Evolutionary conservation across 1,140 invertebrate species (phyloP).

Genomic region (Cotesia vestalis): DNA sequence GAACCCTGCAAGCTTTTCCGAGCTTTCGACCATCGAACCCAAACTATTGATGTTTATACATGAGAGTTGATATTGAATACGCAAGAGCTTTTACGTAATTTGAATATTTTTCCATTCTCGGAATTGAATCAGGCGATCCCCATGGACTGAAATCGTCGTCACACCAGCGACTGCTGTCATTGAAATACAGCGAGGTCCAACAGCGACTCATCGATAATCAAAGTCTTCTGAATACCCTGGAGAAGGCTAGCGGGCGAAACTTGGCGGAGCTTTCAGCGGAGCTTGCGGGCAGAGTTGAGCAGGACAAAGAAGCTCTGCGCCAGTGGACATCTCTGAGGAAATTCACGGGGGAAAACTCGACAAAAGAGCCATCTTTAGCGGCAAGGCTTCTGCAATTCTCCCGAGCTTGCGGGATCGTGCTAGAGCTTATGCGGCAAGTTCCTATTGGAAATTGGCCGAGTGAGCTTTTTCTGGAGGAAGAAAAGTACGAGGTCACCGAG

Average conservation of each 20-base stretch:
- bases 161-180: conserved; percentile 86
- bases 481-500: conserved; percentile 40
- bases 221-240: conserved; percentile 84
- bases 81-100: neutral
- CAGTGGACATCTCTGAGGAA: conserved; percentile 75
- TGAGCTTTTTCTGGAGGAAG: conserved; percentile 32
- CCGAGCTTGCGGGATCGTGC: conserved; percentile 79
- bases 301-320: conserved; percentile 76
- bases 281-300: conserved; percentile 73
- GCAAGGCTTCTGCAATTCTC: conserved; percentile 83
- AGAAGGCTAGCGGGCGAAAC: conserved; percentile 68
- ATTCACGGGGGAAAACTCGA: conserved; percentile 50
- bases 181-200: conserved; percentile 83
- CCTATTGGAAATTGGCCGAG: conserved; percentile 12
- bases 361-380: conserved; percentile 64
- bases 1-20: too few relatives aligned
- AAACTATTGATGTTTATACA: neutral
- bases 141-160: conserved; percentile 80
- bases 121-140: conserved; percentile 46
- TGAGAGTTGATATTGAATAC: neutral
- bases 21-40: too few relatives aligned
- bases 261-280: conserved; percentile 64
- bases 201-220: conserved; percentile 92
- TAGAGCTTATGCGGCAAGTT: conserved; percentile 74
- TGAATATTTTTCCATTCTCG: conserved; percentile 9